Evolutionary conservation across 2,888 invertebrate species (phyloP).

Genomic region (Aelia acuminata): DNA sequence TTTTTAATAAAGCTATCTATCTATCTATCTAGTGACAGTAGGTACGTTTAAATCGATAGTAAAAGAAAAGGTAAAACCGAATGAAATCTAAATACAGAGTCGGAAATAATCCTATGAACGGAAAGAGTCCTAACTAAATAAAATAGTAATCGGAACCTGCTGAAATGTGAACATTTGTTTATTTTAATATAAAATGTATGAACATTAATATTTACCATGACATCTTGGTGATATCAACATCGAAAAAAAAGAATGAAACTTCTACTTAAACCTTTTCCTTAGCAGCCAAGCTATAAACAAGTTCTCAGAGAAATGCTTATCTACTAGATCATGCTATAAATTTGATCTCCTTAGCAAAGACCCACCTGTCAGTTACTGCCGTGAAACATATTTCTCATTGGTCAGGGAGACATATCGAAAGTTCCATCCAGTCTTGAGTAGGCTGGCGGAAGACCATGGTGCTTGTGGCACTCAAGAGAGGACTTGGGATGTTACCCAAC

Average conservation of each 20-base stretch:
- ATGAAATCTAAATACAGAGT: no score
- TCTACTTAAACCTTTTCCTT: neutral
- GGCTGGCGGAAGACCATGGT: neutral
- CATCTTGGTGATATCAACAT: neutral
- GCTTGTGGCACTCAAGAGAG: neutral
- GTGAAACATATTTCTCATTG: neutral
- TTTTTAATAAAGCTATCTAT: no score
- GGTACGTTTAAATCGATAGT: no score
- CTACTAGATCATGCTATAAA: neutral
- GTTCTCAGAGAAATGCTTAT: conserved; percentile 15
- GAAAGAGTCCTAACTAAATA: no score
- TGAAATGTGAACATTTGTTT: neutral
- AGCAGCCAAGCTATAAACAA: neutral
- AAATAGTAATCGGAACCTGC: no score
- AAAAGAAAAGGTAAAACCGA: no score
- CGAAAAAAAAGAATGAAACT: neutral
- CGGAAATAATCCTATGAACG: no score
- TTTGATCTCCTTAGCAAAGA: neutral
- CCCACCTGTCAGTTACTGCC: neutral
- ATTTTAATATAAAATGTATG: no score
- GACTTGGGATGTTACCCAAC: conserved; percentile 36
- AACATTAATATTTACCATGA: neutral
- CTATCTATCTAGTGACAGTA: no score
- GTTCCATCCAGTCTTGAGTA: neutral
- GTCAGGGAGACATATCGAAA: neutral